These are phyloP conservation scores for Conchocele bisecta DNA, from an alignment of 2,888 invertebrate genomes.

Conservation along the genomic window DNA sequence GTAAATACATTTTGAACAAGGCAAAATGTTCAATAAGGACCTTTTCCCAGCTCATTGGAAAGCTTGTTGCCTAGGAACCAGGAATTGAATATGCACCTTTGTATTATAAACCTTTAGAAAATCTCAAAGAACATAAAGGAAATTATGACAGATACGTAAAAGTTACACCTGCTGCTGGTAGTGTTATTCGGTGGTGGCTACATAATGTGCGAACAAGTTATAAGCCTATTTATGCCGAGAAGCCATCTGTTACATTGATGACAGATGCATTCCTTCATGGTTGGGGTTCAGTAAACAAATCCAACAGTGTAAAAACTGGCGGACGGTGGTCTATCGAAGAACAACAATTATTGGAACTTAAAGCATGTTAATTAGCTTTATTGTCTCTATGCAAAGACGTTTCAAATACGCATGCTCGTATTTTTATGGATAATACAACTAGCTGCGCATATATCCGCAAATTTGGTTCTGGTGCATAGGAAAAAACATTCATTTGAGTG, in stretches of 20 bases:
- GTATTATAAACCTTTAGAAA: conserved; percentile 38
- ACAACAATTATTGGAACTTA: conserved; percentile 32
- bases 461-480: too few species aligned
- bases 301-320: conserved; percentile 4
- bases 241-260: too few species aligned
- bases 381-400: too few species aligned
- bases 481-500: too few species aligned
- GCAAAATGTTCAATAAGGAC: too few species aligned
- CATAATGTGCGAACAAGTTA: conserved; percentile 5
- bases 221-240: conserved; percentile 5
- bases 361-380: conserved; percentile 31
- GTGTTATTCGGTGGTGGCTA: conserved; percentile 49
- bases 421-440: conserved; percentile 51
- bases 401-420: conserved; percentile 29
- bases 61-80: conserved; percentile 38
- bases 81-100: conserved; percentile 47
- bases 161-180: neutral
- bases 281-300: conserved; percentile 16
- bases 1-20: too few species aligned
- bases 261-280: too few species aligned
- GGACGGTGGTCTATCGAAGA: conserved; percentile 28
- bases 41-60: conserved; percentile 40
- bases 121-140: conserved; percentile 26
- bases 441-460: too few species aligned
- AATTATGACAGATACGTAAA: conserved; percentile 34